phyloP scores from a whole-genome alignment of 2,113 vertebrate species.

The Camelus dromedarius region DNA sequence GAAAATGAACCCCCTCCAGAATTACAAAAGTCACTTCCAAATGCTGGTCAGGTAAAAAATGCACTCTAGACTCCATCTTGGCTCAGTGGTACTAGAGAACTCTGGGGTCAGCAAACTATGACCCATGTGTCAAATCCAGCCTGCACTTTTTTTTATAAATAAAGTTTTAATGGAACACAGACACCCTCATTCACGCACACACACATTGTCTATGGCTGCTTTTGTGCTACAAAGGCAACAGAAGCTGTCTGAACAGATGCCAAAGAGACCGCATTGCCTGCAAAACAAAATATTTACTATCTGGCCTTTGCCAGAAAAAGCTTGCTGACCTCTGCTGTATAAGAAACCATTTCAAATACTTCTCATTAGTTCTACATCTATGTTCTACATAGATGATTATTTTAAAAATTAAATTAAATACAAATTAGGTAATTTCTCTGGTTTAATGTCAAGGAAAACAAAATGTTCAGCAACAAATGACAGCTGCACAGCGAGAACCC shows the following conservation, averaged over 20 bases:
- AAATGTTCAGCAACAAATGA: neutral
- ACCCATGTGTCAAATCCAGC: neutral
- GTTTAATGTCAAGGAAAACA: conserved; percentile 22
- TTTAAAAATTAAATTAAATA: neutral
- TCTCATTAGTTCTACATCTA: neutral
- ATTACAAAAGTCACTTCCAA: neutral
- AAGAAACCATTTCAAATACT: conserved; percentile 12
- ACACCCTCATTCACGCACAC: neutral
- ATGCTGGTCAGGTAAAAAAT: neutral
- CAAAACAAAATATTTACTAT: conserved; percentile 41
- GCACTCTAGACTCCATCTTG: no score
- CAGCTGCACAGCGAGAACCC: neutral
- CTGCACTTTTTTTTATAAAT: neutral
- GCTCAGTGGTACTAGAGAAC: neutral
- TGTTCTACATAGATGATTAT: neutral
- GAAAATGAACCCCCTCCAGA: neutral
- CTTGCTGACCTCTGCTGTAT: neutral
- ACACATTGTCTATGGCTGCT: neutral
- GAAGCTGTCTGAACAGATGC: neutral
- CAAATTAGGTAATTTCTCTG: neutral
- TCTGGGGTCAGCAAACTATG: neutral
- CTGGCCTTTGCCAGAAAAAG: neutral
- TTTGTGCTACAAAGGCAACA: neutral
- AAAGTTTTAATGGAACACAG: neutral
- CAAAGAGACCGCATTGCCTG: neutral